Base-by-base conservation (phyloP, 2,797 vertebrate genomes). In the Rhinogobio ventralis region DNA sequence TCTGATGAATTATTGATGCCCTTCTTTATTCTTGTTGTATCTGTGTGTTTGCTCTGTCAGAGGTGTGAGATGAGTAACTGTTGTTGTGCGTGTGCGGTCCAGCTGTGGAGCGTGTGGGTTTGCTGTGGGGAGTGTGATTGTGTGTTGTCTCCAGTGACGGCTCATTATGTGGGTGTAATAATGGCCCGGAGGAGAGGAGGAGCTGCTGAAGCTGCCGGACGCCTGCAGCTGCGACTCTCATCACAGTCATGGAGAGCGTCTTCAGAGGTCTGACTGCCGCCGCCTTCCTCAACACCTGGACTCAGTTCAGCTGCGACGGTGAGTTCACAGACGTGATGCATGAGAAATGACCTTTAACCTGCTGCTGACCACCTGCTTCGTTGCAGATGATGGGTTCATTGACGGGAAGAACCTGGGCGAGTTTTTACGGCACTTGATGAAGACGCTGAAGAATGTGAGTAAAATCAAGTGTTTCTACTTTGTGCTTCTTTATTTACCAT, bases 331-430 rank as follows among this genome's bases (percentile, higher is more conserved):
- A 73, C 46, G 5, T 49, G 19, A 19, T 7, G 13, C 15, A 0
- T 19, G 45, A 73, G 25, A 45, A 2, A 1, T 5, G 15, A 11
- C 5, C 45, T 30, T 30, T 66, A 14, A 73, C n/a, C 71, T 10
- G 42, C 77, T 49, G 77, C 77, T 79, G 77, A 45, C 36, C 19
- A 77, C 15, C 87, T 84, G 86, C 36, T 68, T 62, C 66, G 66
- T 19, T 92, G 89, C 91, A 99, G 97, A 97, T 87, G 93, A 95
- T 2, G 97, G 97, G 28, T 97, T 94, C 92, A 96, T 98, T 81
- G 93, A 96, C 72, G 93, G 91, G 11, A 94, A 95, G 81, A 93
- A 96, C 45, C 92, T 97, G 64, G 96, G 97, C 46, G 89, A 92
- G 64, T 97, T 98, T 92, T 96, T 96, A 55, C 93, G 86, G 33